Evolutionary conservation across 1,140 invertebrate genomes (phyloP).

Genomic region (Brachionus rotundiformis): DNA sequence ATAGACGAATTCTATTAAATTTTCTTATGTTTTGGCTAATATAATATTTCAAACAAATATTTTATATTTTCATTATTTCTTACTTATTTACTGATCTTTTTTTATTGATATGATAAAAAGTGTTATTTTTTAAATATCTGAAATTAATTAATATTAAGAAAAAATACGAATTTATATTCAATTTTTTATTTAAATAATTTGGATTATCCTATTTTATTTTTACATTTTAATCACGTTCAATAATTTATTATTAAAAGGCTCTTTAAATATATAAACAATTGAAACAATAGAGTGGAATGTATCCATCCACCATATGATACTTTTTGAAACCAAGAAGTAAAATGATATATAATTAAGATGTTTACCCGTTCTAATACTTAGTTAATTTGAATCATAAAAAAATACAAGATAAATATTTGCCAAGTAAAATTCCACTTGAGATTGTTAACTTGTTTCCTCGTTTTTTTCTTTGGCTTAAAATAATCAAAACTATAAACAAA

Average conservation of each 20-base stretch:
- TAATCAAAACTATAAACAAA: constrained; percentile 26
- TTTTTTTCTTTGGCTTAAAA: background rate
- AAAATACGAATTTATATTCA: no score
- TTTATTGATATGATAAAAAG: no score
- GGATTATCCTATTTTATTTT: no score
- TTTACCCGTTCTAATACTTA: constrained; percentile 1
- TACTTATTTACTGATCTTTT: no score
- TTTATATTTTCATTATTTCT: no score
- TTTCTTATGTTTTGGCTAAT: no score
- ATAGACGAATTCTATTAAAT: no score
- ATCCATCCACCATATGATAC: background rate
- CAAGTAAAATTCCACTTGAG: background rate
- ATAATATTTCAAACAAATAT: no score
- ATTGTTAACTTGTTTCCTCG: background rate
- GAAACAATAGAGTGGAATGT: background rate
- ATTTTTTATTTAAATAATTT: no score
- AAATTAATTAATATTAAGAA: no score
- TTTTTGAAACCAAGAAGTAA: background rate
- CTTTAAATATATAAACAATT: background rate
- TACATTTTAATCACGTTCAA: background rate
- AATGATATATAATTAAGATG: background rate
- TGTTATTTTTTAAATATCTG: no score
- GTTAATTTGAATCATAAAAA: background rate
- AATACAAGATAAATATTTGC: constrained; percentile 25
- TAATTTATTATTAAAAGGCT: background rate